A percentile compares a stretch with the other conserved stretches of the same genome.
Evolutionary conservation across 2,113 vertebrate species (phyloP).

Genomic region (Anas platyrhynchos): DNA sequence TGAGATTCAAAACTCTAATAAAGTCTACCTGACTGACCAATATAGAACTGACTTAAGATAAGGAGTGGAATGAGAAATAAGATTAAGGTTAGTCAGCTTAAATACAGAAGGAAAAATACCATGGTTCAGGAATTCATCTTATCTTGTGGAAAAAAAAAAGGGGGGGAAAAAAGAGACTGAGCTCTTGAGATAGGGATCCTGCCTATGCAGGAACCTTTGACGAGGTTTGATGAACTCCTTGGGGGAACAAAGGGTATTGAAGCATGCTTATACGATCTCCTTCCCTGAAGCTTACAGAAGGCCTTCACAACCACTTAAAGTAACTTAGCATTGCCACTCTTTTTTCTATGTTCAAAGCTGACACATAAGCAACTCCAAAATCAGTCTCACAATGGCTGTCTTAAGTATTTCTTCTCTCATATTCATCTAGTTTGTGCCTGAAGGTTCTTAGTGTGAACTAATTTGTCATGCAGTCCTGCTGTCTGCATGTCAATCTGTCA

Average conservation of each 20-base stretch:
- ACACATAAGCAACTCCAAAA: constrained; percentile 7
- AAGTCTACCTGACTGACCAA: background rate
- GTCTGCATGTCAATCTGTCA: background rate
- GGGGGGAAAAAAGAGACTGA: background rate
- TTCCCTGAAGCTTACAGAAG: background rate
- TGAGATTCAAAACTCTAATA: background rate
- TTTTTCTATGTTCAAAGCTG: background rate
- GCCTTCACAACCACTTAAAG: background rate
- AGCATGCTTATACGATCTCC: background rate
- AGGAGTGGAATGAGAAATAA: background rate
- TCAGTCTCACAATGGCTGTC: background rate
- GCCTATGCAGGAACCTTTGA: background rate
- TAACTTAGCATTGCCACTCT: background rate
- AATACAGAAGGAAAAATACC: background rate
- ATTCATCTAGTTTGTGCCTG: background rate
- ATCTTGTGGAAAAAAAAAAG: background rate
- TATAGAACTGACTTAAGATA: background rate
- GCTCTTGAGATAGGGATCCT: background rate
- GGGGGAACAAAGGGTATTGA: background rate
- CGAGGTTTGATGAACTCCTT: background rate
- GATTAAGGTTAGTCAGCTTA: background rate
- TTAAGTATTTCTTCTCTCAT: background rate
- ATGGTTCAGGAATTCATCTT: background rate
- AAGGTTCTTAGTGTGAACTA: background rate
- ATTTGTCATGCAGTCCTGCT: background rate